Percentiles rank a stretch among this genome's conserved stretches.
phyloP scores from a whole-genome alignment of 2,113 vertebrate species.

The Dasyornis broadbenti region DNA sequence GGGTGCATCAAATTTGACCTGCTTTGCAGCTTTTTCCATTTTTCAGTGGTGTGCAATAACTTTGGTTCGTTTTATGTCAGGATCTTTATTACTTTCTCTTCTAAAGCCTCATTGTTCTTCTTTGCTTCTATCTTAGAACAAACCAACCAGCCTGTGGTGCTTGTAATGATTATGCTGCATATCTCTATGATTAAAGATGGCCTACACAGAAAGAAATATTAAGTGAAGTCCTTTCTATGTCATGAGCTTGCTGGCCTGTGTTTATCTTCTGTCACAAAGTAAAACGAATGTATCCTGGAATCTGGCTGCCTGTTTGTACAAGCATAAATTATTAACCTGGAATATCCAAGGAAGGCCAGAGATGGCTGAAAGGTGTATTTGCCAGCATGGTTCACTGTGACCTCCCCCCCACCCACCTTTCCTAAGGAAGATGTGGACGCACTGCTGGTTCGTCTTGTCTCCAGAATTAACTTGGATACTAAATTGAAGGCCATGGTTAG shows the following conservation, averaged over 20 bases:
- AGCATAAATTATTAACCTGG: slow-evolving; percentile 39
- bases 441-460: not conserved
- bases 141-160: not conserved
- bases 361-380: not conserved
- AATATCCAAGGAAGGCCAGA: not conserved
- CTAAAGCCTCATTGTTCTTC: not conserved
- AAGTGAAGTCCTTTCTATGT: not conserved
- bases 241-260: not conserved
- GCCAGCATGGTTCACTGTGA: not conserved
- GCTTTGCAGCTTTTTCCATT: not conserved
- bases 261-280: slow-evolving; percentile 47
- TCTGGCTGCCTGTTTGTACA: slow-evolving; percentile 40
- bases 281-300: slow-evolving; percentile 47
- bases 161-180: not conserved
- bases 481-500: not conserved
- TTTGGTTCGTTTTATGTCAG: not conserved
- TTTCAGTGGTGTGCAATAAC: not conserved
- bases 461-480: not conserved
- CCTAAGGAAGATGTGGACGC: not conserved
- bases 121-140: not conserved
- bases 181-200: slow-evolving; percentile 13
- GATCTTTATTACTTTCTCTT: not conserved
- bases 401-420: not conserved
- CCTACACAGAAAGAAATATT: not conserved
- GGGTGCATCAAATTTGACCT: not conserved